Evolutionary conservation across 2,888 invertebrate genomes (phyloP).

Genomic region (Nephrotoma flavescens): DNA sequence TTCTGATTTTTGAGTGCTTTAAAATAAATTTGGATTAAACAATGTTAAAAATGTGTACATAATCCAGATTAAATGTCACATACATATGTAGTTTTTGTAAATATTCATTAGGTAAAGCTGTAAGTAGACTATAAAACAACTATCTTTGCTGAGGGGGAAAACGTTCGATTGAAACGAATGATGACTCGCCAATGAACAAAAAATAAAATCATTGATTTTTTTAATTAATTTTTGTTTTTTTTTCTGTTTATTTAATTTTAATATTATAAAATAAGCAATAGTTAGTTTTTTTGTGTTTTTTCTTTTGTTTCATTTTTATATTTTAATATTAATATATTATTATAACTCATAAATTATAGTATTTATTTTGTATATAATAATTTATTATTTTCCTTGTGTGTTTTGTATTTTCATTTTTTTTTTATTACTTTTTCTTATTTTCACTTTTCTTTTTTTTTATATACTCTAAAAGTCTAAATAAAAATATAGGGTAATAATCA

Average conservation of each 20-base stretch:
- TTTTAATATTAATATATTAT: slow-evolving; percentile 6
- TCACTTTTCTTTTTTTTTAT: neutral
- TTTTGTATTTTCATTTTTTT: neutral
- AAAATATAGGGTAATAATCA: neutral
- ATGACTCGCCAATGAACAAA: neutral
- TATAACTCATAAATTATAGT: neutral
- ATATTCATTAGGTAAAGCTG: too few species aligned
- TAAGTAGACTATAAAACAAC: too few species aligned
- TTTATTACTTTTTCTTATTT: neutral
- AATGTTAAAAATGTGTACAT: too few species aligned
- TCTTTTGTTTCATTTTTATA: slow-evolving; percentile 5
- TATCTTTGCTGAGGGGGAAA: too few species aligned
- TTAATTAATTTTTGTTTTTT: neutral
- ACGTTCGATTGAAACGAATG: too few species aligned
- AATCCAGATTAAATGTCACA: too few species aligned
- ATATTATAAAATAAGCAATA: neutral
- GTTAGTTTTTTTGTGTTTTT: neutral
- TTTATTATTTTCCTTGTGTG: neutral
- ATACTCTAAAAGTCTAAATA: neutral
- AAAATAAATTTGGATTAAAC: too few species aligned
- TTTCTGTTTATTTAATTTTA: neutral
- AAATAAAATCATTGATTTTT: neutral
- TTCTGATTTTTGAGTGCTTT: too few species aligned
- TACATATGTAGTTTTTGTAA: too few species aligned
- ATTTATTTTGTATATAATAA: neutral